phyloP scores from a whole-genome alignment of 2,888 invertebrate genomes.

The Sthenelais limicola region DNA sequence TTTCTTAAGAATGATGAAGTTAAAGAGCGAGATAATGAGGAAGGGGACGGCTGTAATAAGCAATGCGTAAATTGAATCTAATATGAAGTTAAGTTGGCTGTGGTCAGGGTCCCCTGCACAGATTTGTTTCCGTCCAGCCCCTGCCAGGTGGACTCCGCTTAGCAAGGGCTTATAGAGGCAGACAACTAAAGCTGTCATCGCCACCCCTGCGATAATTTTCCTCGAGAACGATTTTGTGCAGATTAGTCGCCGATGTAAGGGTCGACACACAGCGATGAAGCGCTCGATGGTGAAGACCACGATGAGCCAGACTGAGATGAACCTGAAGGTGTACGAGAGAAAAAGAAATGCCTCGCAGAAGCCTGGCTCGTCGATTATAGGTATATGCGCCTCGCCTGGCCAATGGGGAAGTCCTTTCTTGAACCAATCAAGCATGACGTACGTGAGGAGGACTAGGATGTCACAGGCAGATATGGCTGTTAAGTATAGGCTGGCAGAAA shows the following conservation, averaged over 20 bases:
- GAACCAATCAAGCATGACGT: slow-evolving; percentile 68
- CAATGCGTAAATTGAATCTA: slow-evolving; percentile 65
- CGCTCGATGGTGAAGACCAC: slow-evolving; percentile 67
- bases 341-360: slow-evolving; percentile 84
- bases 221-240: slow-evolving; percentile 61
- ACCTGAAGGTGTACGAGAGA: slow-evolving; percentile 74
- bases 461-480: slow-evolving; percentile 85
- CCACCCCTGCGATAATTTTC: slow-evolving; percentile 56
- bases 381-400: slow-evolving; percentile 49
- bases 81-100: slow-evolving; percentile 56
- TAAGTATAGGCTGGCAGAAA: slow-evolving; percentile 84
- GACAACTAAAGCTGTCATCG: slow-evolving; percentile 53
- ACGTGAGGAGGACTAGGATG: slow-evolving; percentile 79
- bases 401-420: slow-evolving; percentile 59
- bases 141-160: slow-evolving; percentile 49
- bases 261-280: slow-evolving; percentile 65
- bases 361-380: slow-evolving; percentile 71
- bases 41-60: slow-evolving; percentile 48
- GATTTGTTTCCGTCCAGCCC: slow-evolving; percentile 38
- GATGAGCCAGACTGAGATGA: slow-evolving; percentile 67
- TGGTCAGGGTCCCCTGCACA: slow-evolving; percentile 57
- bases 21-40: slow-evolving; percentile 54
- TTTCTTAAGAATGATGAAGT: slow-evolving; percentile 62
- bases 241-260: slow-evolving; percentile 59
- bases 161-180: slow-evolving; percentile 63